Conservation (phyloP, 2,888 invertebrate species). For the Eupeodes latifasciatus region DNA sequence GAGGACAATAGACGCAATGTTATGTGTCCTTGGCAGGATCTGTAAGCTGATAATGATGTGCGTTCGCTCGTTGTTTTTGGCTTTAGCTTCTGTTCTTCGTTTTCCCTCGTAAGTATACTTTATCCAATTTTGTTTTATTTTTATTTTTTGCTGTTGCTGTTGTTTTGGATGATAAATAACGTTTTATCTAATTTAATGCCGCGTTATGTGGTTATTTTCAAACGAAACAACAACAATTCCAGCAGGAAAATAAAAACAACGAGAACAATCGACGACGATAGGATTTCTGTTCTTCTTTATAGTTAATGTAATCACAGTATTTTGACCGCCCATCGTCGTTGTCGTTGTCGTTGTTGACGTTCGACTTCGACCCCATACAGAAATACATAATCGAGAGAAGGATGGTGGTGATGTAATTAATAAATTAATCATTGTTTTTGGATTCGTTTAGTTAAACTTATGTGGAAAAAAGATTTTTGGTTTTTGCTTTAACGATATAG, state of each 20-base stretch:
- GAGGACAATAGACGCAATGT: conserved; percentile 50
- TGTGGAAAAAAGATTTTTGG: conserved; percentile 39
- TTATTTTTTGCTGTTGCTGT: conserved; percentile 10
- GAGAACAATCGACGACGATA: conserved; percentile 68
- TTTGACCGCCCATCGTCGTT: conserved; percentile 49
- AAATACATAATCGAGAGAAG: conserved; percentile 27
- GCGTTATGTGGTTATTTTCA: conserved; percentile 71
- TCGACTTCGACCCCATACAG: neutral
- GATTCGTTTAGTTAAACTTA: conserved; percentile 63
- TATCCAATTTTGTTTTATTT: conserved; percentile 15
- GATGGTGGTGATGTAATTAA: conserved; percentile 71
- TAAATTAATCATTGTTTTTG: conserved; percentile 71
- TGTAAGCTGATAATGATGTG: conserved; percentile 76
- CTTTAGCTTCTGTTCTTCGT: conserved; percentile 50
- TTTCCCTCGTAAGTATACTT: conserved; percentile 17
- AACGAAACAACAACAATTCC: conserved; percentile 4
- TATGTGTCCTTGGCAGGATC: conserved; percentile 74
- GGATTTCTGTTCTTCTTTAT: conserved; percentile 22
- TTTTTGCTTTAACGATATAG: neutral
- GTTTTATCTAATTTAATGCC: conserved; percentile 75
- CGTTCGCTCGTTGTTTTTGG: conserved; percentile 66
- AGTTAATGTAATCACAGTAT: conserved; percentile 21
- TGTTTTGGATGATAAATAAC: conserved; percentile 72
- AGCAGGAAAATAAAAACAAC: neutral
- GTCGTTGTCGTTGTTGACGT: neutral